These are phyloP conservation scores for Syrista parreyssii DNA, from an alignment of 2,888 invertebrate genomes.

Conservation along the genomic window DNA sequence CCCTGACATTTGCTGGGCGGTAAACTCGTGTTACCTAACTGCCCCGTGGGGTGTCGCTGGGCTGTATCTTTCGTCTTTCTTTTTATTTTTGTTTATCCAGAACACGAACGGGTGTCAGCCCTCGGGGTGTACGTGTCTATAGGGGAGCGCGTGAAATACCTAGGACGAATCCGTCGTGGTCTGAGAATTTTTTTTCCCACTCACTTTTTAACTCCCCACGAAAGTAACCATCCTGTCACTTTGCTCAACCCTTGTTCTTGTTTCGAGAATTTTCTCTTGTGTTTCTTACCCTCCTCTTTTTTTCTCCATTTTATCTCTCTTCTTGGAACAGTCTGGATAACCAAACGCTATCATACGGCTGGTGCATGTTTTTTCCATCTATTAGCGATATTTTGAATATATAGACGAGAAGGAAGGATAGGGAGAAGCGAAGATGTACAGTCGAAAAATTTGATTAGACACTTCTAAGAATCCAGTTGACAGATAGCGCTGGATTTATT, in stretches of 20 bases:
- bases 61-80: neutral
- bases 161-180: neutral
- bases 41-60: neutral
- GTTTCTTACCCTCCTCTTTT: neutral
- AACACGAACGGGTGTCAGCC: conserved; percentile 1
- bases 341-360: neutral
- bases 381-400: neutral
- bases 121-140: neutral
- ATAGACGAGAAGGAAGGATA: neutral
- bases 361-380: neutral
- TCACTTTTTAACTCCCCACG: neutral
- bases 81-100: conserved; percentile 1
- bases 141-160: neutral
- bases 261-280: neutral
- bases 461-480: neutral
- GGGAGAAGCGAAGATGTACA: neutral
- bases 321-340: neutral
- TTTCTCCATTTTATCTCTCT: neutral
- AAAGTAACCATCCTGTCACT: neutral
- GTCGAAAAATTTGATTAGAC: neutral
- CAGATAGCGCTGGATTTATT: neutral
- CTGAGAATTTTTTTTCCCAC: neutral
- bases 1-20: conserved; percentile 1
- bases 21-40: neutral
- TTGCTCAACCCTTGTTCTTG: neutral